These are phyloP conservation scores for Rousettus leschenaultii DNA, from an alignment of 2,113 vertebrate genomes.

Conservation along the genomic window DNA sequence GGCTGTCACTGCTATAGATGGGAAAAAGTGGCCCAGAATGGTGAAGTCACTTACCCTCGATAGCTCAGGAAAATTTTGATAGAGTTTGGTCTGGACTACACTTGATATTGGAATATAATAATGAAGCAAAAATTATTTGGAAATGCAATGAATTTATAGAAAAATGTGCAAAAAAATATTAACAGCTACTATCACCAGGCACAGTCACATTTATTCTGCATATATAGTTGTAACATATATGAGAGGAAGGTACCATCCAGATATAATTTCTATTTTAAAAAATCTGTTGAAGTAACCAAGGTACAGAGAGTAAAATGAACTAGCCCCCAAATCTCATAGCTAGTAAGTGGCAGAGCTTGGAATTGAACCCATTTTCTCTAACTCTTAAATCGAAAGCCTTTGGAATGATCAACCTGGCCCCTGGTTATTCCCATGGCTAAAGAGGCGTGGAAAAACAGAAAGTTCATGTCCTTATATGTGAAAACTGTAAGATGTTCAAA, in stretches of 20 bases:
- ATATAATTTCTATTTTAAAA: neutral
- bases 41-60: neutral
- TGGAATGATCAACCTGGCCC: neutral
- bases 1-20: neutral
- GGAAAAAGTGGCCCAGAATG: neutral
- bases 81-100: neutral
- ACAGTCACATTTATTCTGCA: neutral
- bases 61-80: neutral
- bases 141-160: neutral
- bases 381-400: constrained; percentile 22
- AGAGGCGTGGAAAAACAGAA: neutral
- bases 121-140: neutral
- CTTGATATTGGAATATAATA: neutral
- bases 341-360: neutral
- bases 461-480: neutral
- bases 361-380: neutral
- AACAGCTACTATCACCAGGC: neutral
- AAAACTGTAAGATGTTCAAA: neutral
- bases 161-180: neutral
- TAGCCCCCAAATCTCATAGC: neutral
- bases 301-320: neutral
- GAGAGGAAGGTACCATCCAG: neutral
- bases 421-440: neutral
- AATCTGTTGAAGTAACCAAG: neutral
- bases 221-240: neutral